phyloP scores from a whole-genome alignment of 2,797 vertebrate species.

The Neomorphus geoffroyi region DNA sequence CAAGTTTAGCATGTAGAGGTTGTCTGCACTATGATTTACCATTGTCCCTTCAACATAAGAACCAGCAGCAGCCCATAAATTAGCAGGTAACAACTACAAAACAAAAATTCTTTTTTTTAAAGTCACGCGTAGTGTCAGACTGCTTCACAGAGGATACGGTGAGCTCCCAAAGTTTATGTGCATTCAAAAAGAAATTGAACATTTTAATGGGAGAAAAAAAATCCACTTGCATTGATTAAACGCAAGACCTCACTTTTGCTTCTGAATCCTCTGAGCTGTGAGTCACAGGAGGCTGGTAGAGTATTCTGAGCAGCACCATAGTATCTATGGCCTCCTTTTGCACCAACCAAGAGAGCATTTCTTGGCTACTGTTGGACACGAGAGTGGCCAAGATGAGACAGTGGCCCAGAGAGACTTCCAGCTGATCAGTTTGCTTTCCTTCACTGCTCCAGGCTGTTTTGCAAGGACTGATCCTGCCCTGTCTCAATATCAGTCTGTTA shows the following conservation, averaged over 20 bases:
- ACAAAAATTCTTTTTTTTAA: not conserved
- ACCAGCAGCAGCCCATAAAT: not conserved
- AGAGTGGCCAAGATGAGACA: not conserved
- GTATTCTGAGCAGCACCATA: fast-evolving
- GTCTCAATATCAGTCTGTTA: not conserved
- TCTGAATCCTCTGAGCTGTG: fast-evolving
- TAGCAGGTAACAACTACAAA: not conserved
- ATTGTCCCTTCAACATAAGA: not conserved
- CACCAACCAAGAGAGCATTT: not conserved
- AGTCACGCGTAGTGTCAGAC: not conserved
- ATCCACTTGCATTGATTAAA: not conserved
- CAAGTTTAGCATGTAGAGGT: not conserved
- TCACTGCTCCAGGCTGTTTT: not conserved
- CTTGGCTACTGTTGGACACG: not conserved
- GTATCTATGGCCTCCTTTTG: not conserved
- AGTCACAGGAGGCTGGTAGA: not conserved
- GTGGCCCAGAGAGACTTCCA: not conserved
- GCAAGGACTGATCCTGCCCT: not conserved
- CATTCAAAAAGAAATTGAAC: not conserved
- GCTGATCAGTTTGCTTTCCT: not conserved
- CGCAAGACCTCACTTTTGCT: not conserved
- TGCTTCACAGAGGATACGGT: not conserved
- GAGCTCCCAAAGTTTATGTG: not conserved
- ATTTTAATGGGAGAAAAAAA: not conserved
- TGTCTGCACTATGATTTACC: not conserved